Conservation (phyloP, 2,797 vertebrate genomes). For the Oceanodroma leucorhoa region DNA sequence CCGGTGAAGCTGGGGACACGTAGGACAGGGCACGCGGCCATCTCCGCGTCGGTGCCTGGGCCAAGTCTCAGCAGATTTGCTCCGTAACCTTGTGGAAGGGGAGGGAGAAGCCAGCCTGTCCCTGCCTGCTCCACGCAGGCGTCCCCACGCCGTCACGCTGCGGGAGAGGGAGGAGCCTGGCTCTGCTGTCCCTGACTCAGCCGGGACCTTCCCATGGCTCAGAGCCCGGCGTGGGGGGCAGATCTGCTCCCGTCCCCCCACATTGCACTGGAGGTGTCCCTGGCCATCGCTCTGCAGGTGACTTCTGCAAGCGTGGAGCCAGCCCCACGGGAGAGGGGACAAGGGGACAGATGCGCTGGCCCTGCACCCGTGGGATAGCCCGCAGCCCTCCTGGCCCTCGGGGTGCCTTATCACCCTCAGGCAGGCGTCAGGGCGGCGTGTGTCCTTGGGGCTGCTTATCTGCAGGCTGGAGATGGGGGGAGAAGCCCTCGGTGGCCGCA, state of each 20-base stretch:
- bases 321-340: rapidly evolving
- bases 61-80: neutral
- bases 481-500: neutral
- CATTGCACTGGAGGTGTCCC: rapidly evolving
- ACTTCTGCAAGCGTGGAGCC: rapidly evolving
- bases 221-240: neutral
- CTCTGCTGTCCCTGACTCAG: neutral
- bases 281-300: neutral
- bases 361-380: rapidly evolving
- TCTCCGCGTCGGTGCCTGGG: rapidly evolving
- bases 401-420: rapidly evolving
- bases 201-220: neutral
- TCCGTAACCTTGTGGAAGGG: neutral
- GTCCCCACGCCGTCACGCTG: neutral
- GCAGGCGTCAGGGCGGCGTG: rapidly evolving
- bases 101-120: neutral
- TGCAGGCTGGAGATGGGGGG: neutral
- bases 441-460: neutral
- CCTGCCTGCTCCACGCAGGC: neutral
- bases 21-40: rapidly evolving
- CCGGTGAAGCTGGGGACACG: rapidly evolving
- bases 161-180: neutral
- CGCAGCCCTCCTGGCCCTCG: neutral
- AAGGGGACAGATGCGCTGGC: rapidly evolving
- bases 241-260: neutral